phyloP scores from a whole-genome alignment of 2,113 vertebrate species.

The Oreotragus oreotragus region DNA sequence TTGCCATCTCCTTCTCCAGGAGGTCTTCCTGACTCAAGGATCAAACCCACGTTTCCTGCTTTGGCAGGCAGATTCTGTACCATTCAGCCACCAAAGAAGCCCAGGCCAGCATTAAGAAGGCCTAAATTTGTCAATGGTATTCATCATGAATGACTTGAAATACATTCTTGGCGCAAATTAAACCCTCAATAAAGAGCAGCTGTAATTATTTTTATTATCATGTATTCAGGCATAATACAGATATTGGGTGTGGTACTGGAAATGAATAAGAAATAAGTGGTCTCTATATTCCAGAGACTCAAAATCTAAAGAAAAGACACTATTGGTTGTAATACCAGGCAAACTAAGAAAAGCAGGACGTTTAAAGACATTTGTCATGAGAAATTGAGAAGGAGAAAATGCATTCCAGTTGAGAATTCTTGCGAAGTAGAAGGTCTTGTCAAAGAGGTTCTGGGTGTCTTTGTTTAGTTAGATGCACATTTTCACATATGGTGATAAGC shows the following conservation, averaged over 20 bases:
- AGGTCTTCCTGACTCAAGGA: neutral
- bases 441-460: neutral
- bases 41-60: neutral
- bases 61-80: neutral
- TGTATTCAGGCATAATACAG: neutral
- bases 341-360: neutral
- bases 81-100: neutral
- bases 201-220: neutral
- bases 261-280: neutral
- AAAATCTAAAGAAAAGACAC: neutral
- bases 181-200: neutral
- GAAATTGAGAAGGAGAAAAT: neutral
- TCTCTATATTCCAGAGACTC: neutral
- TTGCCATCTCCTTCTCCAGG: neutral
- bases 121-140: neutral
- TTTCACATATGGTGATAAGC: neutral
- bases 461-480: neutral
- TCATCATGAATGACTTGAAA: neutral
- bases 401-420: neutral
- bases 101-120: neutral
- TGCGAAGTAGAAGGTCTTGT: neutral
- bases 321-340: neutral
- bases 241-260: neutral
- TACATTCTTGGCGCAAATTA: neutral
- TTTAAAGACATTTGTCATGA: neutral